Conservation (phyloP, 2,113 vertebrate genomes). For the Aspidoscelis tigris region DNA sequence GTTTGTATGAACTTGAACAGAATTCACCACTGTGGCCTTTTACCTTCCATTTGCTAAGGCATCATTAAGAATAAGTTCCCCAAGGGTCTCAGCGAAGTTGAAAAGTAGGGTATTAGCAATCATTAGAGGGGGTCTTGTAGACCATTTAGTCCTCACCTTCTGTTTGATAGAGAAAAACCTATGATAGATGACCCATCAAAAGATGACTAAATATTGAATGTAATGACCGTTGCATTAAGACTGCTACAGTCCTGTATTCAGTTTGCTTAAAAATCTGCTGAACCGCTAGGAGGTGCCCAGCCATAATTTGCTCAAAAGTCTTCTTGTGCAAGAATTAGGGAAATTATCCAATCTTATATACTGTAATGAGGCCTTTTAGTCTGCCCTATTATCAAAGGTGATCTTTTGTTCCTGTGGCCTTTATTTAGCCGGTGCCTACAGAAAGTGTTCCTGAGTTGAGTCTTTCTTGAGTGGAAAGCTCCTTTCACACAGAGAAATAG, state of each 20-base stretch:
- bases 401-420: background rate
- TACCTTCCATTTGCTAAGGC: constrained; percentile 16
- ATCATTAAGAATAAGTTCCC: background rate
- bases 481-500: constrained; percentile 17
- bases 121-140: background rate
- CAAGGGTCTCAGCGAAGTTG: too few species aligned
- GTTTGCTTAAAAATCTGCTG: background rate
- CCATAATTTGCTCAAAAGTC: background rate
- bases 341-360: background rate
- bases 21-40: background rate
- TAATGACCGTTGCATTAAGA: constrained; percentile 13
- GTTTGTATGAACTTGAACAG: constrained; percentile 3
- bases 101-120: background rate
- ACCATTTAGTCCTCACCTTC: background rate
- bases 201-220: background rate
- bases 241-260: background rate
- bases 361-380: background rate
- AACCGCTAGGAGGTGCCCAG: background rate
- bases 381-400: constrained; percentile 31
- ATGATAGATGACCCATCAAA: background rate
- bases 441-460: constrained; percentile 29
- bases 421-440: constrained; percentile 12
- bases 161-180: background rate
- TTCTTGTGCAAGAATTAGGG: background rate
- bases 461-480: constrained; percentile 24